Evolutionary conservation across 2,888 invertebrate genomes (phyloP).

Genomic region (Alsophila aescularia): DNA sequence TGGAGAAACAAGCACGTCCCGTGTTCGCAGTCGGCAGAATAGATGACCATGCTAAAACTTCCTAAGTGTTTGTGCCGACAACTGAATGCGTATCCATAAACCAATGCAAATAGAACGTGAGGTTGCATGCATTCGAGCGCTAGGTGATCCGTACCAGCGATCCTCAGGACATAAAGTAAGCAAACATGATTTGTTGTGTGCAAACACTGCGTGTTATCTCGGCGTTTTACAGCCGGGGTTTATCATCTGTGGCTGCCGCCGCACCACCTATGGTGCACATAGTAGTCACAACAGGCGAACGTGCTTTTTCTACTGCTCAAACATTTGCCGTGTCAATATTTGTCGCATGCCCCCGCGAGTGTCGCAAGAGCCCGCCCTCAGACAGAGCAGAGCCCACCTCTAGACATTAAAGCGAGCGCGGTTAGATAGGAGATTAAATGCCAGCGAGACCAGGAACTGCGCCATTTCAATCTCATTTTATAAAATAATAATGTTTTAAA

Average conservation of each 20-base stretch:
- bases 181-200: conserved; percentile 76
- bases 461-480: conserved; percentile 26
- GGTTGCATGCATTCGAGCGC: conserved; percentile 61
- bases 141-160: conserved; percentile 65
- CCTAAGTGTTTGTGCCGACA: conserved; percentile 35
- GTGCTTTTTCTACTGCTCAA: conserved; percentile 70
- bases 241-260: conserved; percentile 63
- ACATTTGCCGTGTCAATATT: conserved; percentile 79
- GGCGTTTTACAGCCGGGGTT: conserved; percentile 57
- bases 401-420: not conserved
- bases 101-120: conserved; percentile 75
- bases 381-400: conserved; percentile 2
- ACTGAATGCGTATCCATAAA: conserved; percentile 53
- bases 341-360: conserved; percentile 63
- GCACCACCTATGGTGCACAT: conserved; percentile 62
- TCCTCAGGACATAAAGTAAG: conserved; percentile 68
- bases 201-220: conserved; percentile 74
- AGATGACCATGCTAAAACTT: conserved; percentile 21
- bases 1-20: not conserved
- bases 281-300: conserved; percentile 65
- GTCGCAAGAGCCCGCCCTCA: conserved; percentile 56
- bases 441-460: conserved; percentile 37
- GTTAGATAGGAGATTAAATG: conserved; percentile 15
- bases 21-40: conserved; percentile 1
- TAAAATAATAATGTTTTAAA: not conserved